Evolutionary conservation across 53 echinoderm and acorn worm genomes (phyloP).

Genomic region (Echinometra lucunter): DNA sequence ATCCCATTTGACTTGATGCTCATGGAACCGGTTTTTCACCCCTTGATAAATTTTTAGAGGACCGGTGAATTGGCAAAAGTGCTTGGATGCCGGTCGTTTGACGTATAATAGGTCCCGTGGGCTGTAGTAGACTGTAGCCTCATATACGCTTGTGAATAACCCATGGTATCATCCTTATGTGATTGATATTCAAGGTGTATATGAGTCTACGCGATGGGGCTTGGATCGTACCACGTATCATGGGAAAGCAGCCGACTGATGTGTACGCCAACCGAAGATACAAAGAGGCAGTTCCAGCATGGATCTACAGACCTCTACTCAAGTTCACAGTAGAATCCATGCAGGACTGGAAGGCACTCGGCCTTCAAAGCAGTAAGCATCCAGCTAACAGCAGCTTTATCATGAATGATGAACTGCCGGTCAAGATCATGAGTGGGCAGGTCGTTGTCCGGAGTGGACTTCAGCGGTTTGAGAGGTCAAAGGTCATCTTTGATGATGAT

Average conservation of each 20-base stretch:
- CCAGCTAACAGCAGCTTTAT: not conserved
- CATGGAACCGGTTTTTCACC: no score
- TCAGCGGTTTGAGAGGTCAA: slow-evolving; percentile 21
- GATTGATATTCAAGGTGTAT: slow-evolving; percentile 56
- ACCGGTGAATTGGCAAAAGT: no score
- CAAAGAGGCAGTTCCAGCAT: not conserved
- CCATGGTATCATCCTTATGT: no score
- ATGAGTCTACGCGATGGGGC: slow-evolving; percentile 61
- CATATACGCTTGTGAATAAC: no score
- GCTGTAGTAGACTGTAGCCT: no score
- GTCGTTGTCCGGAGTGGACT: slow-evolving; percentile 48
- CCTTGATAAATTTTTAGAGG: no score
- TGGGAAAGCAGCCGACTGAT: slow-evolving; percentile 22
- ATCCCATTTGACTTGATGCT: no score
- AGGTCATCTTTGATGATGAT: slow-evolving; percentile 63
- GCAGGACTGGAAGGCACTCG: slow-evolving; percentile 7
- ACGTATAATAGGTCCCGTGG: no score
- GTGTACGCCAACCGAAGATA: slow-evolving; percentile 38
- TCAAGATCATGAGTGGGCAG: slow-evolving; percentile 45
- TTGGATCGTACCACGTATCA: slow-evolving; percentile 50
- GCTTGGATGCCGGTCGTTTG: no score
- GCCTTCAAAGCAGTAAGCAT: slow-evolving; percentile 32
- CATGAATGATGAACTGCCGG: slow-evolving; percentile 58
- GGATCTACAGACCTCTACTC: not conserved
- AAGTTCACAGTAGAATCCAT: not conserved